Conservation (phyloP, 1,140 invertebrate genomes). For the Heterodera carotae region DNA sequence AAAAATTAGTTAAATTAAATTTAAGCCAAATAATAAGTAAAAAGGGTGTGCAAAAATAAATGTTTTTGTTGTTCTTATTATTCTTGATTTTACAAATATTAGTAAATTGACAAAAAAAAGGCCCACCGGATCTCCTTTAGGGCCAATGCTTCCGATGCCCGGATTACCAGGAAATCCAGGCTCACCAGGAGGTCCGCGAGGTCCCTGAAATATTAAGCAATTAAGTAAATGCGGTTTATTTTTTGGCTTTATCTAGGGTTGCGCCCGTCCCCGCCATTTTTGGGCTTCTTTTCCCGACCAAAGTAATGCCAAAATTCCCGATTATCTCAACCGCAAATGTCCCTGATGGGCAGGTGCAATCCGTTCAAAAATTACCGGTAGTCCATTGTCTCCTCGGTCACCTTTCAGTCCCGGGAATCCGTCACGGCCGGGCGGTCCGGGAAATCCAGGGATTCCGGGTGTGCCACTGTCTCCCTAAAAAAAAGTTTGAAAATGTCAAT, state of each 20-base stretch:
- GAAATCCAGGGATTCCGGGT: constrained; percentile 35
- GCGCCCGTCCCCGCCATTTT: too few species aligned
- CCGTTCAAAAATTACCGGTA: constrained; percentile 67
- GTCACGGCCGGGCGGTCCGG: constrained; percentile 69
- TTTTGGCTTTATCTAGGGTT: too few species aligned
- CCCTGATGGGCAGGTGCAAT: too few species aligned
- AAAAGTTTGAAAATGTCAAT: neutral
- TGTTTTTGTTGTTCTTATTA: too few species aligned
- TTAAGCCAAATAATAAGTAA: constrained; percentile 11
- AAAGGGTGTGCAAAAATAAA: too few species aligned
- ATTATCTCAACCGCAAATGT: too few species aligned
- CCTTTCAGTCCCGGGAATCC: constrained; percentile 66
- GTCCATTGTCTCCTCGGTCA: constrained; percentile 66
- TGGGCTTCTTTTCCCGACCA: too few species aligned
- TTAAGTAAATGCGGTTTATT: neutral
- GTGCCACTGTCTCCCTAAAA: neutral
- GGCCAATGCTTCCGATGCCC: constrained; percentile 64
- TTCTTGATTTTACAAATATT: constrained; percentile 26
- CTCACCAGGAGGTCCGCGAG: constrained; percentile 63
- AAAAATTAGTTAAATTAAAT: too few species aligned
- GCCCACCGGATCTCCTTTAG: constrained; percentile 64
- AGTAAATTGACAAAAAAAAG: neutral
- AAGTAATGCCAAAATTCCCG: too few species aligned
- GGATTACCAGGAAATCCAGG: constrained; percentile 64
- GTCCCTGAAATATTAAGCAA: constrained; percentile 55